phyloP scores from a whole-genome alignment of 2,888 invertebrate species.

The Endomychus coccineus region DNA sequence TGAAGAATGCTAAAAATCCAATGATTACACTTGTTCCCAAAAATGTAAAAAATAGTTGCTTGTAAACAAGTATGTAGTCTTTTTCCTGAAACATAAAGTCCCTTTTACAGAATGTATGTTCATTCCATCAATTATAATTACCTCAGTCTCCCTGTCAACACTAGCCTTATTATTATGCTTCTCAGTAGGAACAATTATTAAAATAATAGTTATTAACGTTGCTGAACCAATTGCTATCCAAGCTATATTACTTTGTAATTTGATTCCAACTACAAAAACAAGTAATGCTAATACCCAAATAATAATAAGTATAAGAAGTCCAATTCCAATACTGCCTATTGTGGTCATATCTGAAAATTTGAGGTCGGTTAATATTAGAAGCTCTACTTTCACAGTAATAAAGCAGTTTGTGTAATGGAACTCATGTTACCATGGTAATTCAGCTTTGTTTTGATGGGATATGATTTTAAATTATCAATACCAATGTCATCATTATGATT shows the following conservation, averaged over 20 bases:
- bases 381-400: too few relatives aligned
- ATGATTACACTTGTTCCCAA: slow-evolving; percentile 43
- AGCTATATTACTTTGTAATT: slow-evolving; percentile 58
- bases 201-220: slow-evolving; percentile 50
- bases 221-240: slow-evolving; percentile 52
- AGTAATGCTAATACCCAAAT: slow-evolving; percentile 58
- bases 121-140: slow-evolving; percentile 3
- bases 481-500: too few relatives aligned
- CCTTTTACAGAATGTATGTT: too few relatives aligned
- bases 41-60: slow-evolving; percentile 43
- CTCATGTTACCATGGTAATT: too few relatives aligned
- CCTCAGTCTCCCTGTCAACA: slow-evolving; percentile 5
- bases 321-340: slow-evolving; percentile 52
- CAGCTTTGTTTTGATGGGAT: too few relatives aligned
- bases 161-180: slow-evolving; percentile 17
- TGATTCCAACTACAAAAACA: slow-evolving; percentile 57
- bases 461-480: too few relatives aligned
- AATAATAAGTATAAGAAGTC: slow-evolving; percentile 57
- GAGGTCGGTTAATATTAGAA: too few relatives aligned
- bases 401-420: too few relatives aligned
- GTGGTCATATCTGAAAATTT: slow-evolving; percentile 16
- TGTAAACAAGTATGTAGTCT: slow-evolving; percentile 49
- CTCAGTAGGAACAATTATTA: slow-evolving; percentile 53
- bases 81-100: slow-evolving; percentile 51
- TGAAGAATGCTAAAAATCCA: slow-evolving; percentile 44